phyloP scores from a whole-genome alignment of 2,113 vertebrate species.

The Thinocorus orbignyianus region DNA sequence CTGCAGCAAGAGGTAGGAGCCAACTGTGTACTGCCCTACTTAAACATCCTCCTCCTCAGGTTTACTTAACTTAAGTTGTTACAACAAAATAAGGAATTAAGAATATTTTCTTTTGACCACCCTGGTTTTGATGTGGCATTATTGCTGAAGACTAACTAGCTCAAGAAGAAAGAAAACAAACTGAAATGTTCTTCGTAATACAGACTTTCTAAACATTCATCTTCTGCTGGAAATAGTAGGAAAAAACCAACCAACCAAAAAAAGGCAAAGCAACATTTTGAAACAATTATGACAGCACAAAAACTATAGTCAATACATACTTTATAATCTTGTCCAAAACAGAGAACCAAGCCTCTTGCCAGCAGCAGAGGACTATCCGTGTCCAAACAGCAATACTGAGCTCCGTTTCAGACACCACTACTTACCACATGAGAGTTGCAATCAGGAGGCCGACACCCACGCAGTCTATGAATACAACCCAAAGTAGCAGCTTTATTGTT shows the following conservation, averaged over 20 bases:
- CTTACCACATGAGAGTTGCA: constrained; percentile 97
- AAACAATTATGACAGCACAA: neutral
- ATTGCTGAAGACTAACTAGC: neutral
- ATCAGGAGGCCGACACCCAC: constrained; percentile 94
- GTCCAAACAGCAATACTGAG: neutral
- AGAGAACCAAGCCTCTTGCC: neutral
- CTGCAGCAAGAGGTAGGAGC: neutral
- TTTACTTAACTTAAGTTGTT: neutral
- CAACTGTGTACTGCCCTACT: neutral
- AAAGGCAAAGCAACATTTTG: neutral
- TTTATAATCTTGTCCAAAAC: neutral
- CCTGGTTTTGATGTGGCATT: neutral
- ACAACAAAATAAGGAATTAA: neutral
- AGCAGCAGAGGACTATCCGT: neutral
- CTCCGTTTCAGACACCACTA: neutral
- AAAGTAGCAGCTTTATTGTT: constrained; percentile 92
- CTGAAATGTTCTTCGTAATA: neutral
- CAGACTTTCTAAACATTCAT: neutral
- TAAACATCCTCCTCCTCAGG: neutral
- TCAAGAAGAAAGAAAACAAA: neutral
- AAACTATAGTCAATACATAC: neutral
- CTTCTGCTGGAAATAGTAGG: neutral
- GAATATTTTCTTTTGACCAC: neutral
- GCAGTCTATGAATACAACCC: constrained; percentile 98
- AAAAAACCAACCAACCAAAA: neutral